Evolutionary conservation across 2,113 vertebrate genomes (phyloP).

Genomic region (Naja naja): DNA sequence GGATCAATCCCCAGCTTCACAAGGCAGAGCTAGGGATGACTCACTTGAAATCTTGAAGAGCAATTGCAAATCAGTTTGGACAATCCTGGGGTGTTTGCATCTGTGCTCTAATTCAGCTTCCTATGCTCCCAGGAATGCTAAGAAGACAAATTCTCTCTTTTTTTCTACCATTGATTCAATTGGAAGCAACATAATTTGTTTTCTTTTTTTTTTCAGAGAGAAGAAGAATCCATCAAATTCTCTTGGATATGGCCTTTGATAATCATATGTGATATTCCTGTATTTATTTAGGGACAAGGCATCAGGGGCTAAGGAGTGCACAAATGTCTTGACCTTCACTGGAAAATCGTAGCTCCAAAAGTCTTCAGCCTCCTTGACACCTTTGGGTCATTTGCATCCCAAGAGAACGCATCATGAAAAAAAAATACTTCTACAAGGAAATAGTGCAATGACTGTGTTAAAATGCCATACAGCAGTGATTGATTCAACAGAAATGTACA

Average conservation of each 20-base stretch:
- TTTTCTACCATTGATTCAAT: neutral
- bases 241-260: neutral
- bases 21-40: neutral
- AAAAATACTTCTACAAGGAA: neutral
- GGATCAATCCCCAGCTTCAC: neutral
- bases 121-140: neutral
- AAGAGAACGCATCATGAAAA: neutral
- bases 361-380: neutral
- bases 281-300: neutral
- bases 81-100: neutral
- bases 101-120: neutral
- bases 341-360: neutral
- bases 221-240: neutral
- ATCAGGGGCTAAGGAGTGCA: neutral
- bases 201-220: neutral
- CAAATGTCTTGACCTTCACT: neutral
- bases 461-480: neutral
- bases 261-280: neutral
- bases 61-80: neutral
- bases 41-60: neutral
- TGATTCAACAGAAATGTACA: neutral
- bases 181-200: neutral
- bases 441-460: neutral
- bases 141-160: neutral
- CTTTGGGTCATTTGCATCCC: neutral